Percentiles rank a stretch among this genome's conserved stretches.
phyloP scores from a whole-genome alignment of 1,140 invertebrate species.

The Anagrus nilaparvatae region DNA sequence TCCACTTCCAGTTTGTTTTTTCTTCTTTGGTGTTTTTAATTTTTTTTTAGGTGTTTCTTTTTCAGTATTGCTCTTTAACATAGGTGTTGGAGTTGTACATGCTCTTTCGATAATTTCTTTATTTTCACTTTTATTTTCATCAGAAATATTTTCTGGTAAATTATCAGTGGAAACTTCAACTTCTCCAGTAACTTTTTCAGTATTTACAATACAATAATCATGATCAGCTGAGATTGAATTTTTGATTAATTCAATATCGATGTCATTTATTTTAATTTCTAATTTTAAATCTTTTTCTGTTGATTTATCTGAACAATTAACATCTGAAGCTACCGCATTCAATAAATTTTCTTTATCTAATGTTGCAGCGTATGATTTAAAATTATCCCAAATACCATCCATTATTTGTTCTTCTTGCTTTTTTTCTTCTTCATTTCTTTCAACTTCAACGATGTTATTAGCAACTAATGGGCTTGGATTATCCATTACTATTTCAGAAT shows the following conservation, averaged over 20 bases:
- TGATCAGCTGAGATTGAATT: conserved; percentile 41
- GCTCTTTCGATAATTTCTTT: conserved; percentile 20
- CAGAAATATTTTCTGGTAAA: conserved; percentile 8
- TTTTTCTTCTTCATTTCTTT: conserved; percentile 40
- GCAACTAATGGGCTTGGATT: no score
- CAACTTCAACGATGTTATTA: conserved; percentile 26
- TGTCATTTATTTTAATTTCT: conserved; percentile 13
- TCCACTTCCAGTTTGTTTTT: conserved; percentile 35
- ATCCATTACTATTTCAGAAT: conserved; percentile 6
- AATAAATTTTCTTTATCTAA: conserved; percentile 37
- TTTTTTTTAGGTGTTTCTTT: conserved; percentile 23
- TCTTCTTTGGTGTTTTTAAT: conserved; percentile 35
- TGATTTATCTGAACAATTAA: conserved; percentile 1
- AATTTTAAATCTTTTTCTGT: conserved; percentile 1
- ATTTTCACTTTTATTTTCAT: conserved; percentile 31
- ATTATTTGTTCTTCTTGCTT: conserved; percentile 39
- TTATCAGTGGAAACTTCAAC: conserved; percentile 12
- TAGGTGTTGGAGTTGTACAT: conserved; percentile 30
- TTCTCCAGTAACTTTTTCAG: conserved; percentile 23
- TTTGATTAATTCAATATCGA: conserved; percentile 25
- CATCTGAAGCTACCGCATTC: background rate
- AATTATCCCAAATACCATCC: conserved; percentile 74
- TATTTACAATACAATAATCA: conserved; percentile 41
- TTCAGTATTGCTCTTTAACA: conserved; percentile 11
- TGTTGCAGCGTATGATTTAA: conserved; percentile 56